These are phyloP conservation scores for Palythoa grandiflora DNA, from an alignment of 92 coral and sea anemone species.

Conservation along the genomic window DNA sequence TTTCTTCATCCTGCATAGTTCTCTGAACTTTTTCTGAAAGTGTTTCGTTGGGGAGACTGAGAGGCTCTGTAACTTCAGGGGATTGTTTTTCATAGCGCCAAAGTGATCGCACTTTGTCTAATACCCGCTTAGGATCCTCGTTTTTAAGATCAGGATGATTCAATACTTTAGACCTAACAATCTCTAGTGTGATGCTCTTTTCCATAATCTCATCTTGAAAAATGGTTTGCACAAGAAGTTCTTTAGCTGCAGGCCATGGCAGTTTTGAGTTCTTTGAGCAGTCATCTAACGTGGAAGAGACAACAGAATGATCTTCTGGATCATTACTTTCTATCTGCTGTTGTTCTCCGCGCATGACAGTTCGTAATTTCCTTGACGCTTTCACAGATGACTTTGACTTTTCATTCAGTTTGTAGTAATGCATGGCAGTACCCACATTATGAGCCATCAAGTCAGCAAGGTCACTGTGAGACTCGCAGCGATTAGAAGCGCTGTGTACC, in stretches of 20 bases:
- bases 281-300: background rate
- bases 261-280: background rate
- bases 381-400: slow-evolving; percentile 51
- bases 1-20: slow-evolving; percentile 9
- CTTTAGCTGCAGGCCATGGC: slow-evolving; percentile 9
- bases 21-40: slow-evolving; percentile 34
- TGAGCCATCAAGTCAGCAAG: slow-evolving; percentile 43
- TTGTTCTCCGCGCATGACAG: slow-evolving; percentile 44
- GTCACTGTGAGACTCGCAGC: slow-evolving; percentile 19
- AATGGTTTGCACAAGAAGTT: slow-evolving; percentile 24
- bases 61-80: slow-evolving; percentile 24
- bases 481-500: slow-evolving; percentile 13
- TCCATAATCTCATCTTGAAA: slow-evolving; percentile 37
- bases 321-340: slow-evolving; percentile 36
- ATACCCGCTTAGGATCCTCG: slow-evolving; percentile 45
- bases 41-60: slow-evolving; percentile 19
- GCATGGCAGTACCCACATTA: slow-evolving; percentile 39
- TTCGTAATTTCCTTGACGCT: slow-evolving; percentile 40
- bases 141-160: slow-evolving; percentile 40
- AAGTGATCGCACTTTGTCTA: slow-evolving; percentile 43
- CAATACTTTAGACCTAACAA: slow-evolving; percentile 38
- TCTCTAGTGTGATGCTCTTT: slow-evolving; percentile 24
- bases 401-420: slow-evolving; percentile 43
- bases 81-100: slow-evolving; percentile 45
- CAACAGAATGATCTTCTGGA: background rate